Percentiles rank a stretch among this genome's conserved stretches.
Conservation (phyloP, 1,140 invertebrate genomes). For the Drosophila melanica region DNA sequence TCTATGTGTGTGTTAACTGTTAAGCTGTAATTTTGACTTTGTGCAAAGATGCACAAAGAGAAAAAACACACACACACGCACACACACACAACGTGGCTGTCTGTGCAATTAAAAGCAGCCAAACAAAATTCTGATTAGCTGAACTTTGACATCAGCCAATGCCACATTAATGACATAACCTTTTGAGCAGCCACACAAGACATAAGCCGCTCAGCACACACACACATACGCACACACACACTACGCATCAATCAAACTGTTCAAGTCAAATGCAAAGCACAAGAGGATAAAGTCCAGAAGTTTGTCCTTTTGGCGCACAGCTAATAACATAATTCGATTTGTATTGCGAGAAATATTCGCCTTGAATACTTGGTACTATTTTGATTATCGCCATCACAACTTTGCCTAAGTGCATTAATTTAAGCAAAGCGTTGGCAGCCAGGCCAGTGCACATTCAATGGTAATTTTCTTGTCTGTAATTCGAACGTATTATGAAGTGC, state of each 20-base stretch:
- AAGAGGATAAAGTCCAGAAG: slow-evolving; percentile 7
- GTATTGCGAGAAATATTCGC: slow-evolving; percentile 28
- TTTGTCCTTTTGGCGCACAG: slow-evolving; percentile 20
- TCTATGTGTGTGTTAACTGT: not conserved
- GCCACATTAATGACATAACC: slow-evolving; percentile 21
- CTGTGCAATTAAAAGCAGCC: slow-evolving; percentile 29
- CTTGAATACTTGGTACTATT: slow-evolving; percentile 48
- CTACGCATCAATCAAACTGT: slow-evolving; percentile 40
- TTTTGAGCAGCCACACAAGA: slow-evolving; percentile 18
- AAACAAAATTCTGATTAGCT: slow-evolving; percentile 27
- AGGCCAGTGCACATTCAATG: not conserved
- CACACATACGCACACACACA: slow-evolving; percentile 4
- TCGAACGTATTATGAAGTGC: slow-evolving; percentile 26
- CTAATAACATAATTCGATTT: slow-evolving; percentile 73
- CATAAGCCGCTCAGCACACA: slow-evolving; percentile 9
- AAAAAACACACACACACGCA: not conserved
- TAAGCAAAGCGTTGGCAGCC: slow-evolving; percentile 37
- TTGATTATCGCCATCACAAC: slow-evolving; percentile 53
- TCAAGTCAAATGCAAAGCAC: slow-evolving; percentile 22
- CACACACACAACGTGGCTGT: not conserved
- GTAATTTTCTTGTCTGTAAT: not conserved
- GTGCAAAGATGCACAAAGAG: not conserved
- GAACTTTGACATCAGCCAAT: slow-evolving; percentile 14
- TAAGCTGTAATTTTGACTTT: slow-evolving; percentile 10
- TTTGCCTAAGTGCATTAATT: slow-evolving; percentile 56